Evolutionary conservation across 2,888 invertebrate genomes (phyloP), one percentile per base, ranked within the genome.

Genomic region (Cylloceria caligata): DNA sequence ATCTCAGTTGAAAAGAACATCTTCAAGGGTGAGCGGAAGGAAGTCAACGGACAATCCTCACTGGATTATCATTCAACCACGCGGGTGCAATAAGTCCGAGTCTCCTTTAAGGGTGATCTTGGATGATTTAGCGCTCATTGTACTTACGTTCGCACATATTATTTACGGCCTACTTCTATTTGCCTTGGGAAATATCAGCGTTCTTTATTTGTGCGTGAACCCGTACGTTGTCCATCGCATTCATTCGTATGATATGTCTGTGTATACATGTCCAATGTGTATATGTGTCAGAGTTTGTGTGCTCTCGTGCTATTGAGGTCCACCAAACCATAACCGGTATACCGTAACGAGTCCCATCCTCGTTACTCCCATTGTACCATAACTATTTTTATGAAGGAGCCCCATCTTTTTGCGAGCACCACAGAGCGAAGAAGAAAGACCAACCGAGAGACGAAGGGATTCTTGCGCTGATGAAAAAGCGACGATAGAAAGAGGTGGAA

Each of bases 101-200:
- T 57, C 62, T 79, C 81, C 84, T 86, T 86, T 86, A 86, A 79
- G 83, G 83, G 74, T 85, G 88, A 87, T 87, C 87, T 71, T 74
- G 85, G 84, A 89, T 88, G 88, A 90, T 90, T 88, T 89, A 89
- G 81, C 85, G 85, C 83, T 86, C 87, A 88, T 89, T 90, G 89
- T 89, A 77, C 52, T 75, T 78, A 83, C 84, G 87, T 89, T 88
- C 88, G 86, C 89, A 86, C 87, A 86, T 88, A 86, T 85, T 81
- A 89, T 89, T 89, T 88, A 89, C 84, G 88, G 67, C 39, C 68
- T 19, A 69, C 34, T 11, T 67, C 57, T 68, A 81, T 76, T 83
- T 83, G 67, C 39, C 82, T 75, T 39, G 81, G 75, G 75, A 75
- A 74, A 52, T 74, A 24, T 55, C n/a, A n/a, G 67, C 60, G 69